Percentiles rank a stretch among this genome's conserved stretches.
These are phyloP conservation scores for Chiroxiphia lanceolata DNA, from an alignment of 2,797 vertebrate species.

Conservation along the genomic window DNA sequence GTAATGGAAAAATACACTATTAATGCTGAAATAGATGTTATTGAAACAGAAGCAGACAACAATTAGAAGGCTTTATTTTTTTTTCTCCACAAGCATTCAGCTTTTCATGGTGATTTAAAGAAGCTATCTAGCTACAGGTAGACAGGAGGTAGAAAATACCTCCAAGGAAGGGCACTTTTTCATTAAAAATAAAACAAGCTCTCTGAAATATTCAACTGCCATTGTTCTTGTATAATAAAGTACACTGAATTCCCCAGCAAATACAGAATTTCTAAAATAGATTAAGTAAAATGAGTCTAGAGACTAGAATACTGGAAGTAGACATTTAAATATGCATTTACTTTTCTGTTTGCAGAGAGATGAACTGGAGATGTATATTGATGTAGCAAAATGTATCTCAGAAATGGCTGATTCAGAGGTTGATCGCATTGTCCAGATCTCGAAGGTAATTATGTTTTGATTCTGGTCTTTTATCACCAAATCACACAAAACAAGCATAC, in stretches of 20 bases:
- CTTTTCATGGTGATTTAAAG: not conserved
- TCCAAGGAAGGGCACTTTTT: not conserved
- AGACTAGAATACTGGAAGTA: not conserved
- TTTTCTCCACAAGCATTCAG: not conserved
- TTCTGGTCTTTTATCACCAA: not conserved
- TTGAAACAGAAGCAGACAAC: not conserved
- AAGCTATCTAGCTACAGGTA: not conserved
- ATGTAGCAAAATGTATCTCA: constrained; percentile 85
- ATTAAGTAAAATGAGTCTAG: not conserved
- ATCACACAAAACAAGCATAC: not conserved
- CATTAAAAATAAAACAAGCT: not conserved
- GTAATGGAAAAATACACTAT: not conserved
- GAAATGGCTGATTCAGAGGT: constrained; percentile 88
- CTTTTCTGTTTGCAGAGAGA: constrained; percentile 75
- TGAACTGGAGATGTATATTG: constrained; percentile 83
- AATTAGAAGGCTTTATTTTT: not conserved
- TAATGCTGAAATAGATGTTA: not conserved
- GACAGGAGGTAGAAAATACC: not conserved
- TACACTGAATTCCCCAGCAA: not conserved
- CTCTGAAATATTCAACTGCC: not conserved
- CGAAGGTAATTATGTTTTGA: constrained; percentile 80
- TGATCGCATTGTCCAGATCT: constrained; percentile 77
- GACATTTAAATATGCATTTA: not conserved
- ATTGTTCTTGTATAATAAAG: not conserved
- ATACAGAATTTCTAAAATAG: not conserved